Evolutionary conservation across 2,797 vertebrate genomes (phyloP), one percentile per base, ranked within the genome.

Genomic region (Galagoides demidoff): DNA sequence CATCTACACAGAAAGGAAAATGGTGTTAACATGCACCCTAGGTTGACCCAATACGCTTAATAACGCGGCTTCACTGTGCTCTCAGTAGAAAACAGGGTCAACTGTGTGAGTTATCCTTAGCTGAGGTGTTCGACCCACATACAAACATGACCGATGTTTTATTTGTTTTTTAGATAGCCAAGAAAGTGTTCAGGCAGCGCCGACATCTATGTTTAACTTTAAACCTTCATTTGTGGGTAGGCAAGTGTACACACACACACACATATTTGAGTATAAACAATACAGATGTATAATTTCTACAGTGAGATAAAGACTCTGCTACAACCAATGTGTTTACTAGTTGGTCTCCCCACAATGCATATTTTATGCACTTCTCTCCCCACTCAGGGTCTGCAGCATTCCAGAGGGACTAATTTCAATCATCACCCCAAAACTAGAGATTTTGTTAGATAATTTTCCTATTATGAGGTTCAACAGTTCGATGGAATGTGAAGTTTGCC

Each of bases 1-100:
- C 89, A 89, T 95, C 82, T 84, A 70, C 37, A 39, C 63, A 71
- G 52, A 96, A 97, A 97, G 90, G 95, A 96, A 96, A 95, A 93
- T 43, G 77, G 95, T 85, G 63, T 63, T 49, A 84, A 85, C 31
- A 0, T 70, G 88, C 92, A 90, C 37, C 25, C 25, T 1, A 2
- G 81, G 59, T 79, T 93, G 89, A 96, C 77, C 96, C 95, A 64
- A 19, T 68, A 79, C 76, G 79, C 78, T 95, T 94, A 90, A 92
- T 78, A 94, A 94, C 11, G 87, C 71, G 73, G 70, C 64, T 96
- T 92, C 71, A 68, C n/a, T 4, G 96, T 59, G 94, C 95, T 76
- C 74, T 89, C 88, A 77, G 85, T 63, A 89, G 95, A 74, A 96
- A 93, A 83, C 90, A 96, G 84, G 90, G 95, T 95, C 94, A 92